Conservation (phyloP, 2,888 invertebrate genomes). For the Eumerus sabulonum region DNA sequence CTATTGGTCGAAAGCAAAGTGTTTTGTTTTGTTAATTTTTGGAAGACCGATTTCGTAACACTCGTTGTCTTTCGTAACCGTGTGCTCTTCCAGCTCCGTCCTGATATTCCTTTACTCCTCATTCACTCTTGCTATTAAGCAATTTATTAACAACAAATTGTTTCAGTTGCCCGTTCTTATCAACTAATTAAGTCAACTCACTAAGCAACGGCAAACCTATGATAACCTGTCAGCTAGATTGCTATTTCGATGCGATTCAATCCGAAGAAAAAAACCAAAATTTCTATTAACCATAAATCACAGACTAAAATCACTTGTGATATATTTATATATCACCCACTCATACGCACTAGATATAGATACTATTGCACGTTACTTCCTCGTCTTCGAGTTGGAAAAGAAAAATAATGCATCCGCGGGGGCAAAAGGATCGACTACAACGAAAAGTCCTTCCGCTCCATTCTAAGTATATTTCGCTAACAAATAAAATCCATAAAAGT, state of each 20-base stretch:
- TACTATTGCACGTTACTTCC: conserved; percentile 15
- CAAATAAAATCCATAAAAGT: conserved; percentile 51
- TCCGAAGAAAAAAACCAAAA: too few relatives aligned
- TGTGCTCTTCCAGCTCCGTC: conserved; percentile 1
- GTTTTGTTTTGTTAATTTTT: too few relatives aligned
- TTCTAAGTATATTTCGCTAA: conserved; percentile 12
- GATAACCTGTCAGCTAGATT: conserved; percentile 32
- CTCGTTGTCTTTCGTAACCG: conserved; percentile 4
- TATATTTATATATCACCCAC: conserved; percentile 48
- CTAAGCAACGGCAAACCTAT: background rate
- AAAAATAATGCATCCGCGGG: too few relatives aligned
- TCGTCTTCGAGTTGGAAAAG: background rate
- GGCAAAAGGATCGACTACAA: background rate
- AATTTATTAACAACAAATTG: background rate
- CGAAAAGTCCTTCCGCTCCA: background rate
- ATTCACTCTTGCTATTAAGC: conserved; percentile 16
- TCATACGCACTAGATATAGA: conserved; percentile 32
- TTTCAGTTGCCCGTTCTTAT: conserved; percentile 18
- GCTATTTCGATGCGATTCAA: background rate
- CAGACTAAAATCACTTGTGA: conserved; percentile 52
- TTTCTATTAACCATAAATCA: conserved; percentile 31
- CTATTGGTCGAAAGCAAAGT: background rate
- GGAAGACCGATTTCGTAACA: conserved; percentile 65
- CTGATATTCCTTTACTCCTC: conserved; percentile 4
- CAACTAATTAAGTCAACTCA: conserved; percentile 30